Evolutionary conservation across 2,888 invertebrate species (phyloP), one percentile per base, ranked within the genome.

Genomic region (Drosophila ustulata): DNA sequence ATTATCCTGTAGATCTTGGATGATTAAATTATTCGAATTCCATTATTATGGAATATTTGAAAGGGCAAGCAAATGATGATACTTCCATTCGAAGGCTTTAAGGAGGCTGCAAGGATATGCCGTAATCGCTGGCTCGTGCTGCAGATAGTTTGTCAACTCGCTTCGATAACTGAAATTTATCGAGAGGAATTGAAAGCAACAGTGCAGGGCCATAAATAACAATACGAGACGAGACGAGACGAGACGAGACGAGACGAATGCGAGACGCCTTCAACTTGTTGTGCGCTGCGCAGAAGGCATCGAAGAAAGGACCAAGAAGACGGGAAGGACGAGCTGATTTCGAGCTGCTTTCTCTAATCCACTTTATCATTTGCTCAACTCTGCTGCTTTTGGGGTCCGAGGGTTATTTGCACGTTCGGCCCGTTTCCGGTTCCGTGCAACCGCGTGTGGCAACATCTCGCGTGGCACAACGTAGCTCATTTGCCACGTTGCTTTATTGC

Each of bases 401-500:
- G 39, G 77, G 67, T 61, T 61, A 72, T 78, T 76, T 66, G 71
- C 80, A 77, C 77, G 80, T 75, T 45, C 59, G 7, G 18, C 46
- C 66, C 39, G 67, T 79, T 71, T 77, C 75, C 75, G 66, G 51
- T n/a, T 52, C 25, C 23, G 34, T 34, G 43, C 50, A 9, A 25
- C 34, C 43, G 23, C 55, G 62, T 52, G 52, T 3, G 45, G 4
- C 51, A 45, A 11, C 30, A n/a, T 26, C 9, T 30, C 30, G 25
- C 56, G 30, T 39, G 43, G 11, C 37, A 37, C 39, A 56, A 41
- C 56, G 34, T 46, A 61, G 66, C 80, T 71, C 78, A 78, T 79
- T 78, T 78, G 78, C 80, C 78, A 78, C 53, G 72, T 58, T 70
- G 64, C 77, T 78, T 80, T 80, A 78, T 78, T 75, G 70, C 77